phyloP scores from a whole-genome alignment of 2,888 invertebrate species.

The Bruchidius siliquastri region DNA sequence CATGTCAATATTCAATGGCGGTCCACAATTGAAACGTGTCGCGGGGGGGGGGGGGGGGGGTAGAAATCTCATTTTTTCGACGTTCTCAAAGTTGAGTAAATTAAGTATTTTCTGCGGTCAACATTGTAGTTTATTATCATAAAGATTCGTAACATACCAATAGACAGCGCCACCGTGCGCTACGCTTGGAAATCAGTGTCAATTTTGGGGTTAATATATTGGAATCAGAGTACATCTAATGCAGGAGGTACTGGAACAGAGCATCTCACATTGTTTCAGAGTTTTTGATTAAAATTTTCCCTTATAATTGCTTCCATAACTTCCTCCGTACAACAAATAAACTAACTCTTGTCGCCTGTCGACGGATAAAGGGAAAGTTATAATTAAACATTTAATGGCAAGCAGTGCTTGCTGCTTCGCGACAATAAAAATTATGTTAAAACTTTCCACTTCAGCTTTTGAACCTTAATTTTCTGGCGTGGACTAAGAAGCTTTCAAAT shows the following conservation, averaged over 20 bases:
- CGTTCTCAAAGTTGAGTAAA: too few relatives aligned
- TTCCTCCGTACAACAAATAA: neutral
- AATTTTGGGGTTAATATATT: too few relatives aligned
- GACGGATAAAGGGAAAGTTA: neutral
- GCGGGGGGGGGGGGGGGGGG: too few relatives aligned
- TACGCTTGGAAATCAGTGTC: too few relatives aligned
- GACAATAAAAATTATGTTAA: neutral
- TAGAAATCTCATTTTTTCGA: too few relatives aligned
- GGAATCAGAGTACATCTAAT: neutral
- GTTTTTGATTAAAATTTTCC: neutral
- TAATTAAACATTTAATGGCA: neutral
- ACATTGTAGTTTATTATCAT: too few relatives aligned
- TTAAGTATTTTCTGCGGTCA: too few relatives aligned
- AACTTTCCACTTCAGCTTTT: neutral
- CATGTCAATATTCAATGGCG: too few relatives aligned
- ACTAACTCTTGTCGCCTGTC: neutral
- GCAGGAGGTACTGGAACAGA: neutral
- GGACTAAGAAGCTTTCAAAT: neutral
- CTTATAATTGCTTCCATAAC: neutral
- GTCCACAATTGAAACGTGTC: too few relatives aligned
- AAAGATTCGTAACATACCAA: too few relatives aligned
- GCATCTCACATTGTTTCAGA: neutral
- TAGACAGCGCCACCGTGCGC: too few relatives aligned
- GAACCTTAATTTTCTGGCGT: neutral
- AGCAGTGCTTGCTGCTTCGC: neutral